phyloP scores from a whole-genome alignment of 2,888 invertebrate species.

The Colostygia pectinataria region DNA sequence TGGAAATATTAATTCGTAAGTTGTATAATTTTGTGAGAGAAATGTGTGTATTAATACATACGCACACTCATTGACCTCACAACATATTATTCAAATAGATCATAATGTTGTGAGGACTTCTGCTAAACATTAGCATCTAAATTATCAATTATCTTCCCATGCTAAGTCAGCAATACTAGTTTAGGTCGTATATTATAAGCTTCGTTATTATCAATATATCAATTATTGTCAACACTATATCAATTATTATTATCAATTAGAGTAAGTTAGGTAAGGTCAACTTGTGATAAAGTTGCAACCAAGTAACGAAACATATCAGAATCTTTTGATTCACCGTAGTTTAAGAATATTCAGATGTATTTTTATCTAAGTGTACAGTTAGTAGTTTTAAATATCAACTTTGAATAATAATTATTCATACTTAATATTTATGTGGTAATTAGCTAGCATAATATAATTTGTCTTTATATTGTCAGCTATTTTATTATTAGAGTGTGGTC shows the following conservation, averaged over 20 bases:
- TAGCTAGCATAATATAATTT: background rate
- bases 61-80: background rate
- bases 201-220: constrained; percentile 63
- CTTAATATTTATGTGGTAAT: constrained; percentile 17
- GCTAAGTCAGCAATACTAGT: constrained; percentile 71
- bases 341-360: constrained; percentile 49
- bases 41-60: background rate
- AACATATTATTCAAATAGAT: background rate
- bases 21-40: background rate
- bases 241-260: constrained; percentile 76
- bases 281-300: constrained; percentile 85
- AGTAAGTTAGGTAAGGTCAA: constrained; percentile 63
- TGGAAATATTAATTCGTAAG: background rate
- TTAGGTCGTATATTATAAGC: constrained; percentile 48
- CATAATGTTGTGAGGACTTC: background rate
- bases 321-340: constrained; percentile 85
- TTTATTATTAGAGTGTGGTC: constrained; percentile 11
- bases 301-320: constrained; percentile 89
- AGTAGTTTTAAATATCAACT: constrained; percentile 36
- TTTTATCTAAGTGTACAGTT: constrained; percentile 57
- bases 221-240: constrained; percentile 53
- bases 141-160: constrained; percentile 46
- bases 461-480: background rate
- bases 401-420: constrained; percentile 18
- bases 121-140: background rate